Evolutionary conservation across 2,888 invertebrate genomes (phyloP), one percentile per base, ranked within the genome.

Genomic region (Smittia aterrima): DNA sequence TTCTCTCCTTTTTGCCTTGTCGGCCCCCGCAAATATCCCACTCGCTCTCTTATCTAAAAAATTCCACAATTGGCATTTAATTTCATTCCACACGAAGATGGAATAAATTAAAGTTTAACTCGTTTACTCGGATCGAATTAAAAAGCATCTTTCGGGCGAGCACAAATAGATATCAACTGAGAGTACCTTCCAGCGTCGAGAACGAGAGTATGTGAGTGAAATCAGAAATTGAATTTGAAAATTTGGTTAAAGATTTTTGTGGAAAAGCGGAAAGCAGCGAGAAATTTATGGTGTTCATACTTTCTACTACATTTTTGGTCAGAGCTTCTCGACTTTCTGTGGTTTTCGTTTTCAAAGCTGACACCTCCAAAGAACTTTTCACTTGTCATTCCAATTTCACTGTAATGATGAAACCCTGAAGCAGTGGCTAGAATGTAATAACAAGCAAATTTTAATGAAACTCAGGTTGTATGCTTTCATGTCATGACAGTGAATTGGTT

Each of bases 71-170:
- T 67, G 67, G 67, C 67, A 67, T 67, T 67, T 67, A 67, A 67
- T 67, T 67, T 41, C 67, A 67, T 67, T 67, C 41, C 67, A 67
- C 67, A 67, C 41, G 67, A 67, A 67, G 67, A 67, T 41, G 24
- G 67, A 67, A 67, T 67, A 67, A 67, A 67, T 67, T 67, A 67
- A 47, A 67, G n/a, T 67, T 67, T 67, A 67, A 67, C 40, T 67
- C 67, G 67, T 58, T 58, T 58, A 58, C 47, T 58, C 9, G 22
- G 18, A 58, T 58, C 58, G 22, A 58, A 22, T 58, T 58, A 58
- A 58, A 47, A 58, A 58, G 58, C 58, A 58, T 58, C 58, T 58
- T 22, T 58, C 18, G 20, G 58, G 58, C 58, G 20, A 58, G 20
- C 20, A 2, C 20, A 20, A 47, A 47, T 47, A 47, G 58, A 58